Percentiles rank a stretch among this genome's conserved stretches.
Evolutionary conservation across 1,140 invertebrate species (phyloP).

Genomic region (Lasioglossum albipes): DNA sequence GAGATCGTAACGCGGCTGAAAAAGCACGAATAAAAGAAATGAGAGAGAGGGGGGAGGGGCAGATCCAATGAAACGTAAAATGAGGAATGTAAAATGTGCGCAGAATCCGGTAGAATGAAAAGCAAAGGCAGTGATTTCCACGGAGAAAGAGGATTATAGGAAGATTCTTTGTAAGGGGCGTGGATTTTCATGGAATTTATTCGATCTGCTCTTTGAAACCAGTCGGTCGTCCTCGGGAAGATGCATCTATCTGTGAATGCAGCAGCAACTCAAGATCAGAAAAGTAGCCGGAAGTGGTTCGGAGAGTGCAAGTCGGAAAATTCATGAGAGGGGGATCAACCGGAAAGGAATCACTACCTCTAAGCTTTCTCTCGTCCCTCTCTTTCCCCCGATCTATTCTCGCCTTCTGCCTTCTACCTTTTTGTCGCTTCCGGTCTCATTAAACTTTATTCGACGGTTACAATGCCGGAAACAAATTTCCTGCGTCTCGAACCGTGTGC

Average conservation of each 20-base stretch:
- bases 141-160: slow-evolving; percentile 31
- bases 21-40: neutral
- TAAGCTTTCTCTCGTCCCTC: slow-evolving; percentile 21
- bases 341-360: slow-evolving; percentile 51
- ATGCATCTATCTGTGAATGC: slow-evolving; percentile 20
- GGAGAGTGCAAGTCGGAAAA: slow-evolving; percentile 50
- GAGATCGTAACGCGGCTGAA: neutral
- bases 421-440: slow-evolving; percentile 4
- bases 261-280: slow-evolving; percentile 46
- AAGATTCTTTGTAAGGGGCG: slow-evolving; percentile 27
- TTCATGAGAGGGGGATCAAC: slow-evolving; percentile 62
- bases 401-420: neutral
- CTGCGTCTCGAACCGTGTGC: slow-evolving; percentile 38
- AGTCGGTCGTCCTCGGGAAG: neutral
- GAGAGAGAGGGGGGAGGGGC: neutral
- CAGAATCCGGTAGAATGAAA: slow-evolving; percentile 12
- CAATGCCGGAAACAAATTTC: slow-evolving; percentile 45
- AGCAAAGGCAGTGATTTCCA: slow-evolving; percentile 1
- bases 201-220: slow-evolving; percentile 40
- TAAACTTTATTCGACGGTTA: slow-evolving; percentile 9
- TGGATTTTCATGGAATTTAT: slow-evolving; percentile 47
- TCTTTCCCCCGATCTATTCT: neutral
- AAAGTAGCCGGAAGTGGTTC: slow-evolving; percentile 59
- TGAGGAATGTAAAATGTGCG: neutral
- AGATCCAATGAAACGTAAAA: slow-evolving; percentile 27